Percentiles rank a stretch among this genome's conserved stretches.
These are phyloP conservation scores for Norana najaformis DNA, from an alignment of 2,888 invertebrate species.

Conservation along the genomic window DNA sequence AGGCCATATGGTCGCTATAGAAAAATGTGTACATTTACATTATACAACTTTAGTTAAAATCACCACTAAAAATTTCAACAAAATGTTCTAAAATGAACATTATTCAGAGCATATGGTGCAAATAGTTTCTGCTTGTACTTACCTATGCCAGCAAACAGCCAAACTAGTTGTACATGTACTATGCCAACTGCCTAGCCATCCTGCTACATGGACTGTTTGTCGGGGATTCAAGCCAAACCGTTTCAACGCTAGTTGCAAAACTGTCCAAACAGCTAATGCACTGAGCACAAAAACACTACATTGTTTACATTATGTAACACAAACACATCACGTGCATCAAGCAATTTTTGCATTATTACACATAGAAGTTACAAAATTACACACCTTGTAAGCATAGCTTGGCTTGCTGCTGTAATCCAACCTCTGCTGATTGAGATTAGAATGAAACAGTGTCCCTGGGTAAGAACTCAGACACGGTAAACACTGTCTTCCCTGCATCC, in stretches of 20 bases:
- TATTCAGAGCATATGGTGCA: background rate
- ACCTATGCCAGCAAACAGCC: background rate
- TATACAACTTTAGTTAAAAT: background rate
- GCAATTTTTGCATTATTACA: constrained; percentile 13
- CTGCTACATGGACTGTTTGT: background rate
- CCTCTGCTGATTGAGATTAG: no score
- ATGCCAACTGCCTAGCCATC: background rate
- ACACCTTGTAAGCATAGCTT: background rate
- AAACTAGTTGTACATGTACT: background rate
- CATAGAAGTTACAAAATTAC: background rate
- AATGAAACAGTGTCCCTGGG: no score
- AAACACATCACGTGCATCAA: background rate
- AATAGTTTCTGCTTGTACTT: background rate
- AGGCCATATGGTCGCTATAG: no score
- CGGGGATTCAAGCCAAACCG: background rate
- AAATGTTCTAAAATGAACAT: background rate
- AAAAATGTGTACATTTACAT: no score
- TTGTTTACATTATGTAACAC: background rate
- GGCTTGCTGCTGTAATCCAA: background rate
- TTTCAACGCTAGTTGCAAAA: background rate
- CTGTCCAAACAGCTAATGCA: background rate
- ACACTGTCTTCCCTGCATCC: no score
- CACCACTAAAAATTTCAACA: background rate
- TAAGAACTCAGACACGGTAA: no score
- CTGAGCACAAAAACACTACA: background rate